phyloP scores from a whole-genome alignment of 2,797 vertebrate genomes.

The Gymnodraco acuticeps region DNA sequence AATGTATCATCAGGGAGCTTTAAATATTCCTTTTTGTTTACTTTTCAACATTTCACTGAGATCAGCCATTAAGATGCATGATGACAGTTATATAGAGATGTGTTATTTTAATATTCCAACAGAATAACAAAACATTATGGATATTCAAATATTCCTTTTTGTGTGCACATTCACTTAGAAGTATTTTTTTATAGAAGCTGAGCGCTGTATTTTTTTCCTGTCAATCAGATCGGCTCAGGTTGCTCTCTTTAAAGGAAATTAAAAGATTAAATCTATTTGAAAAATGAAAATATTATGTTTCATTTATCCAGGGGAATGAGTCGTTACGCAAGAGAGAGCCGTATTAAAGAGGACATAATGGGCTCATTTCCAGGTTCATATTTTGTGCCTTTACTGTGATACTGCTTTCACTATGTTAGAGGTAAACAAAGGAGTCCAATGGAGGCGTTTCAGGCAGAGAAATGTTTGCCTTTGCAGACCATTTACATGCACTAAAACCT shows the following conservation, averaged over 20 bases:
- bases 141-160: constrained; percentile 41
- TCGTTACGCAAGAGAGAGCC: neutral
- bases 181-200: neutral
- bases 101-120: constrained; percentile 35
- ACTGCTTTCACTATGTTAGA: too few species aligned
- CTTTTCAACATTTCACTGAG: constrained; percentile 13
- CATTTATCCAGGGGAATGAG: constrained; percentile 12
- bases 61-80: constrained; percentile 2
- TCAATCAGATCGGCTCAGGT: constrained; percentile 40
- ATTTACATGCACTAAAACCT: too few species aligned
- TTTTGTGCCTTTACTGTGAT: too few species aligned
- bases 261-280: constrained; percentile 62
- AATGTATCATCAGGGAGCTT: neutral
- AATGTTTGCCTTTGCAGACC: too few species aligned
- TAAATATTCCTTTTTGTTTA: constrained; percentile 29
- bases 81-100: constrained; percentile 15
- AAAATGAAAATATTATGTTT: constrained; percentile 42
- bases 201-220: constrained; percentile 3
- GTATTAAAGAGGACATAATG: neutral
- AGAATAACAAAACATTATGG: constrained; percentile 45
- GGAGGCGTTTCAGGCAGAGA: too few species aligned
- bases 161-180: neutral
- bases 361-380: too few species aligned
- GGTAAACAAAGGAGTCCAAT: too few species aligned
- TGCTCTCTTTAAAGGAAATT: constrained; percentile 56